Evolutionary conservation across 2,888 invertebrate species (phyloP).

Genomic region (Euplagia quadripunctaria): DNA sequence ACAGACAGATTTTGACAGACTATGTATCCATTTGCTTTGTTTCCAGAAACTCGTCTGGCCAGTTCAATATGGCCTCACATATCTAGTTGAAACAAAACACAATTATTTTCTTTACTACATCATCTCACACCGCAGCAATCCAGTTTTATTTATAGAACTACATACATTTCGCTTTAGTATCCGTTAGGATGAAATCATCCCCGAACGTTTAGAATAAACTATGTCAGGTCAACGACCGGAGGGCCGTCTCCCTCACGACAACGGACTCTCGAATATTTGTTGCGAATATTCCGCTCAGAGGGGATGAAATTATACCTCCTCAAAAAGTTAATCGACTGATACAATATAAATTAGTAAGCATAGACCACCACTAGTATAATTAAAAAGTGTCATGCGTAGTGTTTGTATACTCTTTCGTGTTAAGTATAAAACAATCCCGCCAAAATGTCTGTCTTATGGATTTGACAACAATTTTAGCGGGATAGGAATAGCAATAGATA

Average conservation of each 20-base stretch:
- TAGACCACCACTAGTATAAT: not conserved
- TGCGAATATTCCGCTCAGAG: conserved; percentile 20
- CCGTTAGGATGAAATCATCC: conserved; percentile 12
- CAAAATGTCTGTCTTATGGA: not conserved
- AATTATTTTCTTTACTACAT: not conserved
- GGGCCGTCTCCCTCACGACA: conserved; percentile 34
- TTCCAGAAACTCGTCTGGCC: too few species aligned
- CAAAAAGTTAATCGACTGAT: conserved; percentile 19
- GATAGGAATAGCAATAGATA: not conserved
- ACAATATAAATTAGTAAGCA: not conserved
- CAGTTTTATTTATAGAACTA: conserved; percentile 11
- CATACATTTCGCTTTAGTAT: conserved; percentile 14
- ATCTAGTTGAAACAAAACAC: too few species aligned
- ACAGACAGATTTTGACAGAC: too few species aligned
- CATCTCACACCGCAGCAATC: not conserved
- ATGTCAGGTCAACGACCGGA: conserved; percentile 44
- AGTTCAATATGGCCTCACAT: too few species aligned
- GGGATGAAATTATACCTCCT: conserved; percentile 6
- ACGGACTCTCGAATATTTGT: conserved; percentile 29
- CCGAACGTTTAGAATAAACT: conserved; percentile 27
- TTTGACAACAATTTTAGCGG: not conserved
- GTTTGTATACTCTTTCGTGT: too few species aligned
- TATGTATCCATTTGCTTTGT: too few species aligned
- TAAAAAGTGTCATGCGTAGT: not conserved
- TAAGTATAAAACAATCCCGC: not conserved